phyloP scores from a whole-genome alignment of 2,888 invertebrate genomes.

The Nymphalis urticae region DNA sequence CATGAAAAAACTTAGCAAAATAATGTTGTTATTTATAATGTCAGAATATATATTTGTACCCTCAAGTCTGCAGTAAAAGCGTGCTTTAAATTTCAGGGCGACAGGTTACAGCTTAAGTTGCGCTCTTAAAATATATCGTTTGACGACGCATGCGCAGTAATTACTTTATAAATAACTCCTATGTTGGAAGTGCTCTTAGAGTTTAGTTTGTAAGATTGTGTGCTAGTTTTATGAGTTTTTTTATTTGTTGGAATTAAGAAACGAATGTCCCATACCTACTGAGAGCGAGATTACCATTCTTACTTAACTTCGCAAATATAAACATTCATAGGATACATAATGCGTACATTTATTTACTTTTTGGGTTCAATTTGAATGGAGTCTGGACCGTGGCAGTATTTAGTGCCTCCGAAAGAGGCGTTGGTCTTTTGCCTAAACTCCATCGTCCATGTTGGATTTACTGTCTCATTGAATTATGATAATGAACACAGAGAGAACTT shows the following conservation, averaged over 20 bases:
- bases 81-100: conserved; percentile 7
- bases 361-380: no score
- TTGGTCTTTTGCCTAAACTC: no score
- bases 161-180: conserved; percentile 11
- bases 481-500: no score
- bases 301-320: no score
- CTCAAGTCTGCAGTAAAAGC: background rate
- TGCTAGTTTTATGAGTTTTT: background rate
- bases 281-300: no score
- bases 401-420: no score
- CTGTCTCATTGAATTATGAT: no score
- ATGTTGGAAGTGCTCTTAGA: background rate
- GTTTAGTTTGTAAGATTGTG: background rate
- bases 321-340: no score
- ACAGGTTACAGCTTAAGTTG: conserved; percentile 10
- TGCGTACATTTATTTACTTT: no score
- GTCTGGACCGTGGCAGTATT: no score
- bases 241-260: background rate
- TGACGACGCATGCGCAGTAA: conserved; percentile 27
- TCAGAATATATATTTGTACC: background rate
- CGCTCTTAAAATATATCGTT: conserved; percentile 36
- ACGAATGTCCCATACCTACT: no score
- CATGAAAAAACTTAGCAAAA: background rate
- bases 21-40: background rate
- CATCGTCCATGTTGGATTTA: no score